Base-by-base conservation (phyloP, 2,888 invertebrate species). In the Cheilosia urbana region DNA sequence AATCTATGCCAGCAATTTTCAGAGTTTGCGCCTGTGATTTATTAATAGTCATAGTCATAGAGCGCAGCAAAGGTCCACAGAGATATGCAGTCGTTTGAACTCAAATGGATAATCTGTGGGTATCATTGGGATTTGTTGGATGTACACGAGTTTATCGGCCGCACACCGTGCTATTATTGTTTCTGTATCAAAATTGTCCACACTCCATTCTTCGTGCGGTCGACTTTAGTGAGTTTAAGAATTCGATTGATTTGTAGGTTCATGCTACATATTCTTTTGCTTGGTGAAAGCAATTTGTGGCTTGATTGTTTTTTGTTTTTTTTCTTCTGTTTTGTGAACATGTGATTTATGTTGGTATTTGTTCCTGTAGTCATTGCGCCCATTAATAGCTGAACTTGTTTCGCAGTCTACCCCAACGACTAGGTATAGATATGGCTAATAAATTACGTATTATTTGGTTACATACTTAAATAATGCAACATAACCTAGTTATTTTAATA, bases 1-100 rank as follows among this genome's bases (percentile, higher is more conserved):
- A 79, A 72, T 79, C 78, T 79, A 72, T 51, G 72, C 51, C 72
- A 72, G 65, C 65, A 72, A 71, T 72, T 79, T 79, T 65, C 79
- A 51, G 79, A 72, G 79, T 72, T 79, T 79, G 72, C 65, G 79
- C 72, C 72, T 34, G 79, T 79, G 79, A 79, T 79, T 79, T 79
- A 79, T 79, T 79, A 79, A 72, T 79, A 79, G 72, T 66, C 79
- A 72, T 24, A 79, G 72, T 66, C 79, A 72, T 24, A 57, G 37
- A 34, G 72, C 19, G 72, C 37, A 30, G 79, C 72, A 72, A 65
- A 65, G 49, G 65, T 72, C 72, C 30, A 37, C 58, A 58, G 42
- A 65, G 79, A 79, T 66, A 79, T 72, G 58, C 65, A 72, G 72
- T 65, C 72, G 79, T 72, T 72, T 79, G 69, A 79, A 79, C 60